Percentiles rank a stretch among this genome's conserved stretches.
Evolutionary conservation across 2,888 invertebrate species (phyloP).

Genomic region (Oscheius sp.): DNA sequence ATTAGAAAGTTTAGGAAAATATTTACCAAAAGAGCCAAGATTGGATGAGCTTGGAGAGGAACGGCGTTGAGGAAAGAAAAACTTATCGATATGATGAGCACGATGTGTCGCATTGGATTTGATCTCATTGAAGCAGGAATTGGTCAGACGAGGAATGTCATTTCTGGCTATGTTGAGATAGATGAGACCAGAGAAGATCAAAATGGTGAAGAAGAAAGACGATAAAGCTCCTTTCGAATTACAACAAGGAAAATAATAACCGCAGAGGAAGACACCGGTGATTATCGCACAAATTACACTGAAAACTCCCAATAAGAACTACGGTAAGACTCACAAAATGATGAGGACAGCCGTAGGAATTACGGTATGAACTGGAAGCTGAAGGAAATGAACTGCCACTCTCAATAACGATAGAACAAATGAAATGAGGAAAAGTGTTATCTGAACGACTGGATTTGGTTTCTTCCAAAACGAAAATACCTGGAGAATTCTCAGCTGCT

Average conservation of each 20-base stretch:
- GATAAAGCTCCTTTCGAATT: slow-evolving; percentile 43
- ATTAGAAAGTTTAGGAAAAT: no score
- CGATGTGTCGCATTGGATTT: not conserved
- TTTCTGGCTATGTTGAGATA: slow-evolving; percentile 14
- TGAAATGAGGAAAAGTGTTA: not conserved
- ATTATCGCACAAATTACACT: slow-evolving; percentile 44
- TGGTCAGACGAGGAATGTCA: slow-evolving; percentile 1
- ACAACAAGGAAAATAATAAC: slow-evolving; percentile 54
- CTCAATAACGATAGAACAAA: not conserved
- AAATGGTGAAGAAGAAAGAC: slow-evolving; percentile 34
- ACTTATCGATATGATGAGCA: not conserved
- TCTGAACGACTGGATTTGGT: not conserved
- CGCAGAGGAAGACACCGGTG: slow-evolving; percentile 45
- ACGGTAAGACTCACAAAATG: slow-evolving; percentile 36
- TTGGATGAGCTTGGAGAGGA: slow-evolving; percentile 2
- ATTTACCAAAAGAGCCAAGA: slow-evolving; percentile 17
- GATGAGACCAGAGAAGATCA: slow-evolving; percentile 6
- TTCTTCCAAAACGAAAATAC: no score
- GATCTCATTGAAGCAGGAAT: slow-evolving; percentile 11
- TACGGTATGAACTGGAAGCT: slow-evolving; percentile 20
- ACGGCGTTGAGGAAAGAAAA: not conserved
- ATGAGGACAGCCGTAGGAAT: slow-evolving; percentile 33
- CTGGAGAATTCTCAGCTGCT: slow-evolving; percentile 44
- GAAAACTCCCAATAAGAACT: no score
- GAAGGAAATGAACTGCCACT: not conserved